Conservation (phyloP, 2,797 vertebrate genomes). For the Anguilla anguilla region DNA sequence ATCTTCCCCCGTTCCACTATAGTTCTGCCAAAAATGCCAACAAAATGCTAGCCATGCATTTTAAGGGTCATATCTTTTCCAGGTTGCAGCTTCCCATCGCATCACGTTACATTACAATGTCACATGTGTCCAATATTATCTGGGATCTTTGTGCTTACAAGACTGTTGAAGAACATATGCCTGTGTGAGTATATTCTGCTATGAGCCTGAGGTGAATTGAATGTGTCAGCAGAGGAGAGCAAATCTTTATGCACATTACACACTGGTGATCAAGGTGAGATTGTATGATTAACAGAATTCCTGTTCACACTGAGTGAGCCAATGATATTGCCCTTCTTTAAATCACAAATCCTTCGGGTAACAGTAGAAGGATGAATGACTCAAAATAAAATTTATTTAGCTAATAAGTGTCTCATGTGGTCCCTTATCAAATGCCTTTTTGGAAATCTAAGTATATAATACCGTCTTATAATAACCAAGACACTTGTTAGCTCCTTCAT, state of each 20-base stretch:
- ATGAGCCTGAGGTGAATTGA: background rate
- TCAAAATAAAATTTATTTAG: background rate
- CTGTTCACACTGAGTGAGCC: background rate
- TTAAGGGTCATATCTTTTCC: background rate
- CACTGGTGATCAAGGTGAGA: conserved; percentile 10
- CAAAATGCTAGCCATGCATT: background rate
- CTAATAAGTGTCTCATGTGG: too few species aligned
- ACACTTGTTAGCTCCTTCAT: too few species aligned
- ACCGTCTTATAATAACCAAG: too few species aligned
- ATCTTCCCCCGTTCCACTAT: background rate
- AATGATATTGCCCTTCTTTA: background rate
- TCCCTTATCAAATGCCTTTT: too few species aligned
- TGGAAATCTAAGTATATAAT: too few species aligned
- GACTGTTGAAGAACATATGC: background rate
- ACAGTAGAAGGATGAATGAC: background rate
- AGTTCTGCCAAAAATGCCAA: background rate
- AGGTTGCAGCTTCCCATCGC: background rate
- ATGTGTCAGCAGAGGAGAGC: background rate
- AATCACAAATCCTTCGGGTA: background rate
- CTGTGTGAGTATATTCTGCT: background rate
- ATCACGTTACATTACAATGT: background rate
- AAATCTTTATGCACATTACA: background rate
- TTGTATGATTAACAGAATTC: background rate
- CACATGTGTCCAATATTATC: background rate
- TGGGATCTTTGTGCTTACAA: background rate